Evolutionary conservation across 2,888 invertebrate species (phyloP), one percentile per base, ranked within the genome.

Genomic region (Diarsia rubi): DNA sequence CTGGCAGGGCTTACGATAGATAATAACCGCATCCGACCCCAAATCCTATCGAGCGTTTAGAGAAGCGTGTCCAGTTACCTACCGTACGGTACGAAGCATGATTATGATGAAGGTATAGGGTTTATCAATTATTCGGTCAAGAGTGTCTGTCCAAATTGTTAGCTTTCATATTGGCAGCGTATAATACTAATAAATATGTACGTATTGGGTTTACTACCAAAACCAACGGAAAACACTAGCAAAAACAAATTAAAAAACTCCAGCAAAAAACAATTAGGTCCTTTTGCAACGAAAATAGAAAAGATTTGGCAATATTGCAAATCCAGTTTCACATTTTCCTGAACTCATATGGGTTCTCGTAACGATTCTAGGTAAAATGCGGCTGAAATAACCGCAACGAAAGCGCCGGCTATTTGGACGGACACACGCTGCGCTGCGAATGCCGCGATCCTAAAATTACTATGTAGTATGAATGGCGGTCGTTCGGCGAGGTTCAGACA

Each of bases 391-490:
- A 69, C 44, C 31, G 60, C 37, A 79, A 64, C 67, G 27, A 69
- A 82, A 68, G 59, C n/a, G 54, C 42, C 11, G 19, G 31, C 12
- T 49, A 75, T 79, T 81, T 45, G 47, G 60, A 47, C 31, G 70
- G 49, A 71, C 57, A 78, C 44, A 19, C 69, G 44, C 57, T 47
- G 77, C 44, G 72, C 37, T 78, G 63, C 73, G 62, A 62, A 73
- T 62, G 59, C 69, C 42, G 60, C 71, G 69, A 54, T 73, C 63
- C 70, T 73, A 72, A 80, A 86, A 83, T 75, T 69, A 78, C 81
- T 75, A 37, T 70, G 70, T 77, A 54, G 63, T 62, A 75, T 81
- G 79, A 78, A 82, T 82, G 85, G 71, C 76, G 66, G 54, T 70
- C 69, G 60, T 75, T 70, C 77, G 21, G 66, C 65, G 75, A 47